Base-by-base conservation (phyloP, 2,888 invertebrate species). In the Lagria hirta region DNA sequence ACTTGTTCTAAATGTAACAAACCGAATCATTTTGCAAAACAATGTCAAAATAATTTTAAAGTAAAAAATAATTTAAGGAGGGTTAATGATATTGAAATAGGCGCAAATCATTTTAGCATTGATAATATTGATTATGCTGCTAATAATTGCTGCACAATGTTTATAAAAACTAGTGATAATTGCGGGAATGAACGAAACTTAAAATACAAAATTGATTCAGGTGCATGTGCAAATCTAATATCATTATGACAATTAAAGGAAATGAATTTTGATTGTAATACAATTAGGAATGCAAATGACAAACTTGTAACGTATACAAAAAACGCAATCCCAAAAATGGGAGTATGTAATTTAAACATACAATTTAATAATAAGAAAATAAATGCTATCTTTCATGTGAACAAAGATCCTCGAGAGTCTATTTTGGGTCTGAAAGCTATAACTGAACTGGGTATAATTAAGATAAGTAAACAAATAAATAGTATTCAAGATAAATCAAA, bases 171-270 rank as follows among this genome's bases (percentile, higher is more conserved):
- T n/a, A n/a, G n/a, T n/a, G n/a, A n/a, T n/a, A n/a, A n/a, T n/a
- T n/a, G n/a, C n/a, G n/a, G n/a, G n/a, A n/a, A n/a, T n/a, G n/a
- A n/a, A n/a, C n/a, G n/a, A 27, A 16, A 16, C 34, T 30, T 40
- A 32, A 30, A 12, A 7, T 30, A 13, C 26, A 40, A 41, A 43
- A 29, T n/a, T n/a, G n/a, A n/a, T 26, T 42, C 33, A 8, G 47
- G 52, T 8, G 47, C 48, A 15, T 35, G 17, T 28, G 49, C 35
- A 10, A 52, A 52, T 48, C 21, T 48, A 15, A 37, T 43, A 28
- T 43, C 51, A 18, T n/a, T 36, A 17, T 24, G 41, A 7, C 12
- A 13, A 28, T 14, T 37, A 27, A 37, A 28, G 10, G 3, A 20
- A 11, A 4, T 28, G 7, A 12, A 27, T 20, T 28, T 11, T 28